phyloP scores from a whole-genome alignment of 1,140 invertebrate species.

The Megalonaias nervosa region DNA sequence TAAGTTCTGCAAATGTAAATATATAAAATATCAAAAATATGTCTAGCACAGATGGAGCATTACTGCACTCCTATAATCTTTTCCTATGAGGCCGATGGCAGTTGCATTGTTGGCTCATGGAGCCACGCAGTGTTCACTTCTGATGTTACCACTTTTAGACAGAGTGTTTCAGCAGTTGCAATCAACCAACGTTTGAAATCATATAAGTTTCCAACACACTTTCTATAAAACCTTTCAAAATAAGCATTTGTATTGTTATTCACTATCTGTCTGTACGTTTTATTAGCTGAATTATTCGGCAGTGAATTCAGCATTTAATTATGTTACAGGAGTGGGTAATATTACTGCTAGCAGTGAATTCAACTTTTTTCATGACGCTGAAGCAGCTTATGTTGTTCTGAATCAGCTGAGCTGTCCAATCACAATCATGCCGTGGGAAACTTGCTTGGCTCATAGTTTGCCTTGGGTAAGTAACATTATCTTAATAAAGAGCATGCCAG shows the following conservation, averaged over 20 bases:
- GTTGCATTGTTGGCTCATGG: too few relatives aligned
- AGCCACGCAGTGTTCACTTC: too few relatives aligned
- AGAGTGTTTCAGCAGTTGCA: too few relatives aligned
- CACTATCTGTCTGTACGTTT: background rate
- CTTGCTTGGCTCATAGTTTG: constrained; percentile 47
- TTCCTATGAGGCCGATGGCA: too few relatives aligned
- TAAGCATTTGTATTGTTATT: background rate
- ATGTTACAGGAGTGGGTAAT: constrained; percentile 78
- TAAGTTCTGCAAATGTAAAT: too few relatives aligned
- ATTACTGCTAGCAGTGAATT: constrained; percentile 81
- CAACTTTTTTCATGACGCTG: constrained; percentile 85
- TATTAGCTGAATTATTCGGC: background rate
- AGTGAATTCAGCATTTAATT: too few relatives aligned
- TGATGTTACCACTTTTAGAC: too few relatives aligned
- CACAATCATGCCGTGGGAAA: constrained; percentile 58
- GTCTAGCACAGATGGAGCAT: too few relatives aligned
- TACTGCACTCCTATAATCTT: too few relatives aligned
- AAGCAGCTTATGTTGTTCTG: constrained; percentile 86
- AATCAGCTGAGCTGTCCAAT: constrained; percentile 79
- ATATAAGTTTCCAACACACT: background rate
- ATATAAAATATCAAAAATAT: too few relatives aligned
- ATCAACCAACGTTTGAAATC: too few relatives aligned
- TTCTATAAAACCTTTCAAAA: background rate
- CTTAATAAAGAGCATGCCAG: too few relatives aligned
- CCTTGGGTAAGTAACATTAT: constrained; percentile 49